Evolutionary conservation across 92 coral and sea anemone species (phyloP).

Genomic region (Paragorgia papillata): DNA sequence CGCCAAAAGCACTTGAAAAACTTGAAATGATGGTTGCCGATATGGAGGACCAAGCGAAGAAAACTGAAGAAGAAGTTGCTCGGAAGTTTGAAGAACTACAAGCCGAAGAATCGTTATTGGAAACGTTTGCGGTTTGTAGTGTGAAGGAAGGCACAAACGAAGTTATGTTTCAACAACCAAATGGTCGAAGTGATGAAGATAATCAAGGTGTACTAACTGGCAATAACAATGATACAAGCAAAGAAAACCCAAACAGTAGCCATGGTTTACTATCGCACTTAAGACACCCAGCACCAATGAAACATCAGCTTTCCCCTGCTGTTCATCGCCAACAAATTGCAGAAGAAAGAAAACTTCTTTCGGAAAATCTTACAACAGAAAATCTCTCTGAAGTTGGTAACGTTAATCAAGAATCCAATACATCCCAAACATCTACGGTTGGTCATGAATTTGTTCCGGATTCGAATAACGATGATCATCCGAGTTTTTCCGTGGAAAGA

Average conservation of each 20-base stretch:
- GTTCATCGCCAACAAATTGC: background rate
- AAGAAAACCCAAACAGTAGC: slow-evolving; percentile 2
- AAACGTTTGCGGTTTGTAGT: slow-evolving; percentile 1
- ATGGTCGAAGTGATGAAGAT: background rate
- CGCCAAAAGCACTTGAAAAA: slow-evolving; percentile 81
- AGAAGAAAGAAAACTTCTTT: background rate
- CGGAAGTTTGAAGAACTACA: slow-evolving; percentile 58
- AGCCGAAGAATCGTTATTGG: slow-evolving; percentile 15
- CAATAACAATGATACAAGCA: background rate
- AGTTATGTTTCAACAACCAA: background rate
- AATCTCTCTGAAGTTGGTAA: background rate
- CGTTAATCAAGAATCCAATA: background rate
- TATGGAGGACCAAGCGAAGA: slow-evolving; percentile 68
- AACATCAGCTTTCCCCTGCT: background rate
- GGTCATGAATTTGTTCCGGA: background rate
- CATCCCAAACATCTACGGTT: background rate
- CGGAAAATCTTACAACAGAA: slow-evolving; percentile 5
- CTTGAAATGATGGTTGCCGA: slow-evolving; percentile 98
- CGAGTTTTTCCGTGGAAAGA: background rate
- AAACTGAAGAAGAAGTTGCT: slow-evolving; percentile 74
- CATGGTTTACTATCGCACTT: background rate
- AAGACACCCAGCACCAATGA: background rate
- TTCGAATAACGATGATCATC: background rate
- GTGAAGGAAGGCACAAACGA: background rate
- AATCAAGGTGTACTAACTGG: background rate